Evolutionary conservation across 2,113 vertebrate genomes (phyloP), one percentile per base, ranked within the genome.

Genomic region (Colinus virginianus): DNA sequence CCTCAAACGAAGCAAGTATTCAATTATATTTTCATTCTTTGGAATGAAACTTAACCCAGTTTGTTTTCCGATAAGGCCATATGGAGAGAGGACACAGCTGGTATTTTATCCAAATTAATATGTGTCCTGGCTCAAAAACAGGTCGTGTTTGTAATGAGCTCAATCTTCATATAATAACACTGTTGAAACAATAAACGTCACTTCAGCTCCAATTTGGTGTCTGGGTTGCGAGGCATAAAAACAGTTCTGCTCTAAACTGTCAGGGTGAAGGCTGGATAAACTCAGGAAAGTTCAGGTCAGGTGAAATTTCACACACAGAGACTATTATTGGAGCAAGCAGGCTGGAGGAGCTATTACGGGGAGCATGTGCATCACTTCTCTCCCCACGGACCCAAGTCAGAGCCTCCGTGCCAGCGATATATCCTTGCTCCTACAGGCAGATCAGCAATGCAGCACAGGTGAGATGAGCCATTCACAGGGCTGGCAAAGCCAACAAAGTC

Each of bases 161-260:
- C 94, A 85, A 51, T 70, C 87, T 85, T 82, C 70, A 23, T 74
- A 66, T 64, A 84, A 94, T 69, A 92, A 84, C 90, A 88, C 79
- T 34, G 78, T 28, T 88, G 87, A 82, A 95, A 94, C 92, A 95
- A 94, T 82, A 90, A 95, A 92, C 83, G 66, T 88, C 87, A 88
- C 84, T 74, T 70, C 49, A 36, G 83, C 92, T 94, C 94, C 83
- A 66, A 66, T 62, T 70, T 56, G 83, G 90, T 90, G 94, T 87
- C 92, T 94, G 94, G 90, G 63, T 75, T 32, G 87, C 3, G 2
- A 94, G 75, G 94, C 90, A 82, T 10, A 55, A 92, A 90, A 87
- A 78, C 87, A 82, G 66, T 49, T 61, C 83, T 68, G 79, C 90
- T 92, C 70, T 42, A 45, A 87, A 84, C 70, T 66, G 87, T 69